Base-by-base conservation (phyloP, 2,113 vertebrate species). In the Falcunculus frontatus region DNA sequence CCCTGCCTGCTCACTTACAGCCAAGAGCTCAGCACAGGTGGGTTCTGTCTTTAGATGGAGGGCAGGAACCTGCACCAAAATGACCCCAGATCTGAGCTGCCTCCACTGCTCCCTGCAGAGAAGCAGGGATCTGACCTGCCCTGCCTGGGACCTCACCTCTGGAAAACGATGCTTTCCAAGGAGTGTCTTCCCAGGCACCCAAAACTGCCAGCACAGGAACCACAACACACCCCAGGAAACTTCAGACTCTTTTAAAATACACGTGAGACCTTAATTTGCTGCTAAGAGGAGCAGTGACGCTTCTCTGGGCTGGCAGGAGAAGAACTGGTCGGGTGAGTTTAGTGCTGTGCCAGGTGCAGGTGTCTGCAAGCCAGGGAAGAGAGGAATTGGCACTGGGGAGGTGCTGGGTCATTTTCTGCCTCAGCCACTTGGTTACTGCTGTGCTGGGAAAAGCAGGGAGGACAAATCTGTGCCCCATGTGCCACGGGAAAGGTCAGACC, bases 11-110 rank as follows among this genome's bases (percentile, higher is more conserved):
- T 56, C 25, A 2, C 33, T 12, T 7, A 6, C 25, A 72, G 55
- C 25, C 89, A 35, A 39, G 13, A 26, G n/a, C 18, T 70, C 27
- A 46, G 83, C 70, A 9, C 39, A 33, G 62, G 29, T 27, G 53
- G 1, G 6, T 2, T 17, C 27, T 11, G 49, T 2, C 44, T 35
- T 42, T 10, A 1, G 21, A 14, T 5, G 16, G 65, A 52, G 47
- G 5, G 6, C 57, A 55, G 64, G 57, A 78, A 33, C 42, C 10
- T 2, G 7, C 39, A 37, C 33, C 44, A 16, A 46, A 75, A 20
- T 1, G 11, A 50, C 26, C 27, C 6, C 56, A 64, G 20, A 22
- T 16, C 46, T 77, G 68, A 47, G 89, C 69, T 74, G 46, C 73
- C n/a, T 74, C 46, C 20, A 2, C 41, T 73, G 57, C n/a, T 25